Base-by-base conservation (phyloP, 2,888 invertebrate genomes). In the Drosophila infuscata region DNA sequence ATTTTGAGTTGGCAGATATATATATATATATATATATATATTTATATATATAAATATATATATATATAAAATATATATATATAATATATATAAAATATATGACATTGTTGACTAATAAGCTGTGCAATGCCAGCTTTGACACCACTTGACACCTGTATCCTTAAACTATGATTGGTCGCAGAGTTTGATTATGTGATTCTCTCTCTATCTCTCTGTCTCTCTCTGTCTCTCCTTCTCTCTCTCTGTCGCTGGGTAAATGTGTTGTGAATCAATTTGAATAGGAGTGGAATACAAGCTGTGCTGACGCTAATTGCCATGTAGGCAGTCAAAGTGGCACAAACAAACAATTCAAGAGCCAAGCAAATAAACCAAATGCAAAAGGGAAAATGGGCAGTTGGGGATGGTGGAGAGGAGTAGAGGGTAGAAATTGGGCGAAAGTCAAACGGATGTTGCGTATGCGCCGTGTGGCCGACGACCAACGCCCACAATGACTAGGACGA, bases 381-480 rank as follows among this genome's bases (percentile, higher is more conserved):
- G 35, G 38, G 8, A 56, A 56, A 12, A 41, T n/a, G 7, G 20
- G 46, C 25, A 25, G 20, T 25, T 9, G 5, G 9, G 11, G 20
- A 25, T 3, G 12, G 6, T 0, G 38, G 17, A 0, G 38, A 3
- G n/a, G n/a, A 17, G 41, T 0, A 3, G 1, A 4, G n/a, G 12
- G 52, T n/a, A 36, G 8, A 58, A 58, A 36, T 15, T 49, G 51
- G 62, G 51, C 51, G 67, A 74, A 74, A 83, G 75, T 65, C 66
- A 75, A 64, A 66, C 75, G 88, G 86, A 87, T 76, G 86, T 86
- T 84, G 79, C 88, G 86, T 87, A 86, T 86, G 75, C 85, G 88
- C 75, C 85, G 74, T 81, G 88, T 83, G 80, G 63, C 75, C 79
- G 56, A 54, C 70, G 69, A 80, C 67, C 74, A 70, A 79, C 75